Base-by-base conservation (phyloP, 2,113 vertebrate genomes). In the Grallaria varia region DNA sequence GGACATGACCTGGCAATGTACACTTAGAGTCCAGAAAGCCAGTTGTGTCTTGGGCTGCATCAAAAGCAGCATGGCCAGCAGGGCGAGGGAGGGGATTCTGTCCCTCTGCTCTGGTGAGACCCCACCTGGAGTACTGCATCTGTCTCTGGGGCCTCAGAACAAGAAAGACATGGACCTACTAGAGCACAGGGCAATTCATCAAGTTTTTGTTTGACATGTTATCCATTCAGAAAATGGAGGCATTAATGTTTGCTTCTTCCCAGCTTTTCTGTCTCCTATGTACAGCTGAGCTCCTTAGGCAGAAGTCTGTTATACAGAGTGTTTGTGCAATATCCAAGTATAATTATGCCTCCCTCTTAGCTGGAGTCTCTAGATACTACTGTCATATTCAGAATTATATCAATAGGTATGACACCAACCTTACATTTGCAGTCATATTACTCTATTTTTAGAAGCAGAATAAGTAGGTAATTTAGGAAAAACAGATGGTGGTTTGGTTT, bases 21-120 rank as follows among this genome's bases (percentile, higher is more conserved):
- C 33, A 14, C 8, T 52, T 4, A 9, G 4, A 37, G 31, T 14
- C 27, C 37, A 44, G 27, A 69, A 44, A 10, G 33, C 14, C 14
- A 33, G 2, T 10, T 0, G 0, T 33, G 27, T 23, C 53, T 11
- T 44, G 25, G 63, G 18, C 18, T 60, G 33, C 45, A 62, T 53
- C 39, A 8, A 37, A n/a, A 45, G 8, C 37, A 44, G 10, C 0
- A 1, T 50, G 33, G 4, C 27, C 22, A 60, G 35, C n/a, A 37
- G 58, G n/a, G 16, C 8, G 23, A 59, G 58, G n/a, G 9, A 59
- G n/a, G 33, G 56, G 21, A 58, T 55, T 55, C 53, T 56, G n/a
- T 14, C 56, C 14, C 56, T 59, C 56, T 35, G n/a, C 33, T 59
- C 14, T 24, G 56, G 14, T 59, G 56, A 59, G 56, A 59, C 22